These are phyloP conservation scores for Drosophila navojoa DNA, from an alignment of 1,140 invertebrate genomes.

Conservation along the genomic window DNA sequence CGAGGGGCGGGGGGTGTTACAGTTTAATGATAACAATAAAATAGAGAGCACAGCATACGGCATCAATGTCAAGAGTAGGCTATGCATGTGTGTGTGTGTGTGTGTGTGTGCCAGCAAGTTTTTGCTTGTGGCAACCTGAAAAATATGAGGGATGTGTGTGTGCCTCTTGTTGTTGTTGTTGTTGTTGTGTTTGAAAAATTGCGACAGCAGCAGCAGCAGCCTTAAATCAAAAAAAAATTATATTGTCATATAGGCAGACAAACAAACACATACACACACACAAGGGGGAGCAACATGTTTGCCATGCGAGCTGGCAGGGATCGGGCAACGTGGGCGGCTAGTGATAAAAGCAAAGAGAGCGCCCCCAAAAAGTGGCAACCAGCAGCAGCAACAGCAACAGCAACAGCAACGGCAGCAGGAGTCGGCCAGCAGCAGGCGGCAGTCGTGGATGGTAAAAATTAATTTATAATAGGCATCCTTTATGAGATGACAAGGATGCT, in stretches of 20 bases:
- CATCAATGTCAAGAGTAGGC: conserved; percentile 73
- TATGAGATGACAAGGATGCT: conserved; percentile 81
- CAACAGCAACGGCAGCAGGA: conserved; percentile 12
- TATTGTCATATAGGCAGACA: conserved; percentile 77
- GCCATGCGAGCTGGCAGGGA: conserved; percentile 27
- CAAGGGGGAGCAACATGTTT: conserved; percentile 65
- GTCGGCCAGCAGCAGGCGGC: conserved; percentile 21
- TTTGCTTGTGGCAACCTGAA: conserved; percentile 61
- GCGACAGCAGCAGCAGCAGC: conserved; percentile 73
- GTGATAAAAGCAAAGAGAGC: conserved; percentile 62
- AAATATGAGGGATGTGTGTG: conserved; percentile 57
- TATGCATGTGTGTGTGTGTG: conserved; percentile 18
- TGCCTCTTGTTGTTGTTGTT: conserved; percentile 24
- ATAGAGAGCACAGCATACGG: conserved; percentile 62
- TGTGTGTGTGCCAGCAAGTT: conserved; percentile 61
- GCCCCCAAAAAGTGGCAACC: conserved; percentile 12
- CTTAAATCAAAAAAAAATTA: conserved; percentile 83
- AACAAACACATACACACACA: conserved; percentile 34
- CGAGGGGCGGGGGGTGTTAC: conserved; percentile 54
- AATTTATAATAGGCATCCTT: conserved; percentile 83
- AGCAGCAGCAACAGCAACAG: conserved; percentile 8
- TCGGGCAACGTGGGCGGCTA: conserved; percentile 13
- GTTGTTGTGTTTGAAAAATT: conserved; percentile 71
- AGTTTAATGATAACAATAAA: conserved; percentile 82
- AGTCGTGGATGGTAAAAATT: conserved; percentile 75